A percentile compares a stretch with the other conserved stretches of the same genome.
phyloP scores from a whole-genome alignment of 2,888 invertebrate species.

The Lithophane leautieri region DNA sequence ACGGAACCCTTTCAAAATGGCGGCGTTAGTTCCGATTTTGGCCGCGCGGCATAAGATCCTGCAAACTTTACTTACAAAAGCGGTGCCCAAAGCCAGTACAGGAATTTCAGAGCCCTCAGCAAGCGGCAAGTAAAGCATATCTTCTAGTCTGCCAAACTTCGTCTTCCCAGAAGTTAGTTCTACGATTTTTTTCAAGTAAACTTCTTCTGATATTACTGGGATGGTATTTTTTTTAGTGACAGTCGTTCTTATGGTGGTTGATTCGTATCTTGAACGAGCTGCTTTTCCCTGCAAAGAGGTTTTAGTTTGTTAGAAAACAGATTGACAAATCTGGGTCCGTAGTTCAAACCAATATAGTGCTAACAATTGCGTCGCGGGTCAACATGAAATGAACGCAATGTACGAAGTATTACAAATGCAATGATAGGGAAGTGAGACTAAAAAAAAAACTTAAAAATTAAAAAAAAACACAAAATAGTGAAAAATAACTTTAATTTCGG shows the following conservation, averaged over 20 bases:
- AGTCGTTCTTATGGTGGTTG: not conserved
- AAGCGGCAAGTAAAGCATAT: constrained; percentile 71
- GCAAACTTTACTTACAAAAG: constrained; percentile 74
- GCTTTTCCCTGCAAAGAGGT: constrained; percentile 60
- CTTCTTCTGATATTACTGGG: constrained; percentile 61
- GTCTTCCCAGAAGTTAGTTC: constrained; percentile 72
- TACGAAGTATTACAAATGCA: no score
- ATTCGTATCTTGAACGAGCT: constrained; percentile 40
- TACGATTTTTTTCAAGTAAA: constrained; percentile 67
- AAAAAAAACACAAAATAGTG: no score
- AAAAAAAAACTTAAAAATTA: no score
- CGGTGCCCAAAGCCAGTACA: constrained; percentile 79
- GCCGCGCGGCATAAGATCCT: not conserved
- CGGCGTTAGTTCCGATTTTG: not conserved
- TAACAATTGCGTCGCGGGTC: no score
- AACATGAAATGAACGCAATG: no score
- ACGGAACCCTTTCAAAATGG: not conserved
- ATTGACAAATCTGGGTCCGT: no score
- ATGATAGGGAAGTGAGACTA: no score
- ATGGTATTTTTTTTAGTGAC: not conserved
- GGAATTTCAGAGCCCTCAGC: constrained; percentile 77
- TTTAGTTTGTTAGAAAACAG: not conserved
- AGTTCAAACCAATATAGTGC: no score
- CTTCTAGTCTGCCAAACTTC: constrained; percentile 67
- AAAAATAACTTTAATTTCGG: no score